Evolutionary conservation across 2,797 vertebrate species (phyloP), one percentile per base, ranked within the genome.

Genomic region (Eremophila alpestris): DNA sequence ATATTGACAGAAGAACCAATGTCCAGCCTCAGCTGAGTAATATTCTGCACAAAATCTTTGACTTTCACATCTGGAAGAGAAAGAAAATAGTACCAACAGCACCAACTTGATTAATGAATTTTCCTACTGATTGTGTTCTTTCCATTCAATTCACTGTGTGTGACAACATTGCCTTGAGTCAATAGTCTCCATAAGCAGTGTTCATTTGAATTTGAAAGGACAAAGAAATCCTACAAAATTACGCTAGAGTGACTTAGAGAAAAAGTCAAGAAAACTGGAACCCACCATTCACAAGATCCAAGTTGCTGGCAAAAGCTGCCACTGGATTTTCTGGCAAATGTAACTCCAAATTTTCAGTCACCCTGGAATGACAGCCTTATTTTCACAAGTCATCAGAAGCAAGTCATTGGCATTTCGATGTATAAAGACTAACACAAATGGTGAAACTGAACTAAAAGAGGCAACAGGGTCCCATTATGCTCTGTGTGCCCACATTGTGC

Each of bases 31-130:
- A 98, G 2, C 21, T 75, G 65, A 69, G 95, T 96, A 68, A 75
- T 8, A 51, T 98, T 98, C 87, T 73, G 52, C 65, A 98, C 51
- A 82, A 95, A 94, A 8, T 97, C 95, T 87, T 96, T 97, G 38
- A 98, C 46, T 81, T 89, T 97, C 27, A 97, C 9, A 24, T 82
- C 98, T 98, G 63, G 36, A 94, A 95, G 49, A 73, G 10, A 62
- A 52, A 10, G 59, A 68, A 73, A 83, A 64, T 36, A 40, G 10
- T 16, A 22, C 3, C 15, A 67, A 51, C 5, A 19, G 10, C 41
- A 83, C 6, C 7, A 9, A 43, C 20, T 32, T 48, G 27, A 26
- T 83, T 55, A 58, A 83, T 24, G 64, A 55, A 26, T 30, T 70
- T 77, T 29, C 14, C 30, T 16, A 52, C 6, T 68, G 17, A 36